These are phyloP conservation scores for Euzophera pinguis DNA, from an alignment of 2,888 invertebrate genomes.

Conservation along the genomic window DNA sequence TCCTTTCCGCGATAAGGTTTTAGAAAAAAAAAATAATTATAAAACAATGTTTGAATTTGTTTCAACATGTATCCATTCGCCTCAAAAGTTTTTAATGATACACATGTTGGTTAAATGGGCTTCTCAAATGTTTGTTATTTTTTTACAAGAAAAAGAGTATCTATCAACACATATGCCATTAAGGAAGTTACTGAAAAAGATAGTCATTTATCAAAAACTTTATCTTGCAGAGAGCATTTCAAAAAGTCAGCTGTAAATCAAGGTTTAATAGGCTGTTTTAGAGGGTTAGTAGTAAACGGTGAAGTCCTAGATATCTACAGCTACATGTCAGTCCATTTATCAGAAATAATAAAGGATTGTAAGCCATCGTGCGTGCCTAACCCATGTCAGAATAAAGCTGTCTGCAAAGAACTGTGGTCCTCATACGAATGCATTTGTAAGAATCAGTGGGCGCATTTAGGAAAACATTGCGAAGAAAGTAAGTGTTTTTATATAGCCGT, in stretches of 20 bases:
- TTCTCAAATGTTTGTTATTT: too few species aligned
- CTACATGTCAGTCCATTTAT: constrained; percentile 94
- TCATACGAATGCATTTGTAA: constrained; percentile 95
- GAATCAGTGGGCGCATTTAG: constrained; percentile 95
- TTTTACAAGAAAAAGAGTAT: too few species aligned
- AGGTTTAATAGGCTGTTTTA: constrained; percentile 95
- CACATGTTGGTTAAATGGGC: too few species aligned
- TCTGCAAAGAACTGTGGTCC: constrained; percentile 95
- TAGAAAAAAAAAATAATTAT: too few species aligned
- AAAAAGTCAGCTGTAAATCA: constrained; percentile 91
- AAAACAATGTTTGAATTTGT: too few species aligned
- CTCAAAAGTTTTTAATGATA: too few species aligned
- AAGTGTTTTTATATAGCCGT: constrained; percentile 58
- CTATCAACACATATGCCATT: too few species aligned
- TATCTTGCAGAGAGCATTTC: constrained; percentile 83
- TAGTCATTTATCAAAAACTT: not conserved
- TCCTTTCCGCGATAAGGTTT: too few species aligned
- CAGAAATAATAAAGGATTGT: constrained; percentile 95
- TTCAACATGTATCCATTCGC: too few species aligned
- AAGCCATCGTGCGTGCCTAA: constrained; percentile 96
- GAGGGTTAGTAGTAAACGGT: constrained; percentile 94
- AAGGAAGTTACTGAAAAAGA: too few species aligned
- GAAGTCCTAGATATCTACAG: constrained; percentile 94
- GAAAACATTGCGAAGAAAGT: constrained; percentile 95
- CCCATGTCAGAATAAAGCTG: constrained; percentile 94